Conservation (phyloP, 2,113 vertebrate species). For the Alces alces region DNA sequence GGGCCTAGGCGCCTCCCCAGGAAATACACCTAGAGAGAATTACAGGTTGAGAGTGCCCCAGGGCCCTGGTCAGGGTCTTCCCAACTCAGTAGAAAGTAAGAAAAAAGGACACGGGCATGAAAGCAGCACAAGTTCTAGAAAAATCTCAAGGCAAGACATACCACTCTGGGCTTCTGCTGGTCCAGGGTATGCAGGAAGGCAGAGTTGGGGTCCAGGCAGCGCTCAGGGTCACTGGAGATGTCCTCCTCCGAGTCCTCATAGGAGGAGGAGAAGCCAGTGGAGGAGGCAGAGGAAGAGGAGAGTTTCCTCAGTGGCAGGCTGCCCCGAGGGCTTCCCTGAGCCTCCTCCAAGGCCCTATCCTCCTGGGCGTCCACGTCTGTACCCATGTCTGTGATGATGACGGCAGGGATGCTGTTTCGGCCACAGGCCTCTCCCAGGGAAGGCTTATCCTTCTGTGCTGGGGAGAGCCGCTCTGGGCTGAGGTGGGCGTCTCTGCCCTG, state of each 20-base stretch:
- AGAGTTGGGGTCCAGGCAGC: constrained; percentile 85
- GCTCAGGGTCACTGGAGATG: constrained; percentile 95
- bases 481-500: background rate
- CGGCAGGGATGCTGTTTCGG: constrained; percentile 84
- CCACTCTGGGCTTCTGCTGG: constrained; percentile 91
- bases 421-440: constrained; percentile 11
- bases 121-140: background rate
- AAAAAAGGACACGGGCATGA: background rate
- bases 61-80: background rate
- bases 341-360: constrained; percentile 73
- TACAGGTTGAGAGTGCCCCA: background rate
- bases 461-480: background rate
- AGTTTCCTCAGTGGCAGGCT: constrained; percentile 88
- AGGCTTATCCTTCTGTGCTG: constrained; percentile 31
- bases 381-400: constrained; percentile 93
- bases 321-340: constrained; percentile 75
- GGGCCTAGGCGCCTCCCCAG: too few relatives aligned
- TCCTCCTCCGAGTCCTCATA: constrained; percentile 98
- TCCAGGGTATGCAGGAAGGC: constrained; percentile 88
- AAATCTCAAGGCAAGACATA: constrained; percentile 79
- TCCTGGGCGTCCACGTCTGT: constrained; percentile 88
- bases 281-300: constrained; percentile 96
- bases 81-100: background rate
- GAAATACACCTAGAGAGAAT: background rate
- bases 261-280: constrained; percentile 96